Evolutionary conservation across 1,140 invertebrate genomes (phyloP).

Genomic region (Sycobia sp.): DNA sequence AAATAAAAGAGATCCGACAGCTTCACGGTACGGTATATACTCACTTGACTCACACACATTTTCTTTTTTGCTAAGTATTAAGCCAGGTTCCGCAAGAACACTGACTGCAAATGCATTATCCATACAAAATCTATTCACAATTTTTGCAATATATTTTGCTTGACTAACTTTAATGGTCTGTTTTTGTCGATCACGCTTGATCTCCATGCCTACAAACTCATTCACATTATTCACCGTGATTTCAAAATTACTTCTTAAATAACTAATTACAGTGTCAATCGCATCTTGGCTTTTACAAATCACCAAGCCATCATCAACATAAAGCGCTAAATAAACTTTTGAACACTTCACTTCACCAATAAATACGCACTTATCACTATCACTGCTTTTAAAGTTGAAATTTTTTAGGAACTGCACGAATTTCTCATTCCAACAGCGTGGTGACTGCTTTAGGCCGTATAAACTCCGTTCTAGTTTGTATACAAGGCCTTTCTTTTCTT

Average conservation of each 20-base stretch:
- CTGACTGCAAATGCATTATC: neutral
- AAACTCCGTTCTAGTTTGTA: conserved; percentile 47
- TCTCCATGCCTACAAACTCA: conserved; percentile 42
- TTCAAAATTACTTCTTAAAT: conserved; percentile 40
- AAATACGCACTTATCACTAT: too few relatives aligned
- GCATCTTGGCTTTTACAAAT: too few relatives aligned
- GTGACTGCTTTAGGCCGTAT: too few relatives aligned
- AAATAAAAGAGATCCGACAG: conserved; percentile 50
- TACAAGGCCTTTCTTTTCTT: conserved; percentile 28
- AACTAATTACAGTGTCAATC: conserved; percentile 33
- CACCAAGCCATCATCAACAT: conserved; percentile 46
- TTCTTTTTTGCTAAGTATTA: neutral
- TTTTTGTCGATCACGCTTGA: conserved; percentile 29
- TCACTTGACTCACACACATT: neutral
- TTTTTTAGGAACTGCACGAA: too few relatives aligned
- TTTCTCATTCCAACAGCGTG: too few relatives aligned
- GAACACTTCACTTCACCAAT: neutral
- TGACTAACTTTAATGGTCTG: conserved; percentile 3
- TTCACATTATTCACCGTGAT: conserved; percentile 35
- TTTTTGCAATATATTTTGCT: neutral
- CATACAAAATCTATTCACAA: neutral
- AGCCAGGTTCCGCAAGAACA: neutral
- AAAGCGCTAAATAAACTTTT: conserved; percentile 27
- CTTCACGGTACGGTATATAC: conserved; percentile 41
- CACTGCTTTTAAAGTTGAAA: too few relatives aligned